Evolutionary conservation across 2,888 invertebrate genomes (phyloP).

Genomic region (Lysandra coridon): DNA sequence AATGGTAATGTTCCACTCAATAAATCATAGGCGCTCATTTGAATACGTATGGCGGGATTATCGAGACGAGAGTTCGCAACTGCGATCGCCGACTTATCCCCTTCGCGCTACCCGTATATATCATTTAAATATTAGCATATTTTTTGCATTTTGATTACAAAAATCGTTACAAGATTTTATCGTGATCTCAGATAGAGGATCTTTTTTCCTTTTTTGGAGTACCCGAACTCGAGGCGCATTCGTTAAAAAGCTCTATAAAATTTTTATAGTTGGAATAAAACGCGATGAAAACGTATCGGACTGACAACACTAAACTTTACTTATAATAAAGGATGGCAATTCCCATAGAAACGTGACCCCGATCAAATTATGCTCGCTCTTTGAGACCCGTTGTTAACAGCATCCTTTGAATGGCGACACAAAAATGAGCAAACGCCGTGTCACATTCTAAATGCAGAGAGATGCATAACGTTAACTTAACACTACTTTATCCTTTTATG

Average conservation of each 20-base stretch:
- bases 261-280: conserved; percentile 11
- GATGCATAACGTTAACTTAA: conserved; percentile 73
- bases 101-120: conserved; percentile 52
- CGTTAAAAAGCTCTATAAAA: conserved; percentile 1
- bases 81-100: conserved; percentile 51
- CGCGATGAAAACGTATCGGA: conserved; percentile 20
- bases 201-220: conserved; percentile 18
- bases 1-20: conserved; percentile 82
- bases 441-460: conserved; percentile 66
- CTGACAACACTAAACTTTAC: conserved; percentile 26
- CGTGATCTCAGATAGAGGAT: conserved; percentile 24
- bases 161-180: conserved; percentile 35
- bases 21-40: conserved; percentile 80
- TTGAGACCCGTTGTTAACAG: conserved; percentile 79
- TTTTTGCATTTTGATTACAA: conserved; percentile 50
- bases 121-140: conserved; percentile 62
- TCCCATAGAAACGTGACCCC: conserved; percentile 77
- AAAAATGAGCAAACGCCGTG: conserved; percentile 77
- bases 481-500: conserved; percentile 67
- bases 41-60: conserved; percentile 77
- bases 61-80: conserved; percentile 70
- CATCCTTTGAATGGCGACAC: conserved; percentile 73
- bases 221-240: conserved; percentile 1
- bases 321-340: conserved; percentile 57
- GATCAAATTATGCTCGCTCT: conserved; percentile 78